Evolutionary conservation across 1,140 invertebrate species (phyloP), one percentile per base, ranked within the genome.

Genomic region (Drosophila kikkawai): DNA sequence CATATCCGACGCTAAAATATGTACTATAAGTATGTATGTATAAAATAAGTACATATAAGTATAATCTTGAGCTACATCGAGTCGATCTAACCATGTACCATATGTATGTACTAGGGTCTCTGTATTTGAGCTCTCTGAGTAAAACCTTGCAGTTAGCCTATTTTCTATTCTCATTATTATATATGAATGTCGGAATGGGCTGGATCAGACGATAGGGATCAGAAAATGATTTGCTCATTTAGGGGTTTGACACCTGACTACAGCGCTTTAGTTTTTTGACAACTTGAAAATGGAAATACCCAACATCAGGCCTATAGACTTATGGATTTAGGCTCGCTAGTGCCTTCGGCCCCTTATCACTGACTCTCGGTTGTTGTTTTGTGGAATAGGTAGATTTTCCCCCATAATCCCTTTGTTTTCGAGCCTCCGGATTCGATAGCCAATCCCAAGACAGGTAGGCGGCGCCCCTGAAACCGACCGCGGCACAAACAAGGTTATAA

Each of bases 381-480:
- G n/a, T 4, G 22, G 1, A 13, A 3, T 50, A 68, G 67, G 63
- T 70, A 45, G 22, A 15, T 8, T 22, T n/a, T 7, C 32, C 29
- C 19, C 22, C 50, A 9, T 82, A 87, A 86, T 87, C 83, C 83
- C 34, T 77, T 86, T 86, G 83, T 86, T 86, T 86, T 80, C 71
- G 58, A 59, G 26, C 36, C 39, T 36, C 8, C 12, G 13, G n/a
- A 34, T 39, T 15, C 26, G 34, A 7, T 15, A 17, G 11, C 53
- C 53, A 50, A 60, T 50, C 37, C 45, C 36, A 4, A 26, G 3
- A 0, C 41, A 85, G 67, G 82, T 74, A 81, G 74, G 47, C 60
- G 64, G 45, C 26, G 34, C 36, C 15, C 53, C 45, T 19, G 12
- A 59, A 32, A 34, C 17, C 29, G 5, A 45, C 19, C 7, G 44